These are phyloP conservation scores for Apteryx mantelli DNA, from an alignment of 2,113 vertebrate genomes.

Conservation along the genomic window DNA sequence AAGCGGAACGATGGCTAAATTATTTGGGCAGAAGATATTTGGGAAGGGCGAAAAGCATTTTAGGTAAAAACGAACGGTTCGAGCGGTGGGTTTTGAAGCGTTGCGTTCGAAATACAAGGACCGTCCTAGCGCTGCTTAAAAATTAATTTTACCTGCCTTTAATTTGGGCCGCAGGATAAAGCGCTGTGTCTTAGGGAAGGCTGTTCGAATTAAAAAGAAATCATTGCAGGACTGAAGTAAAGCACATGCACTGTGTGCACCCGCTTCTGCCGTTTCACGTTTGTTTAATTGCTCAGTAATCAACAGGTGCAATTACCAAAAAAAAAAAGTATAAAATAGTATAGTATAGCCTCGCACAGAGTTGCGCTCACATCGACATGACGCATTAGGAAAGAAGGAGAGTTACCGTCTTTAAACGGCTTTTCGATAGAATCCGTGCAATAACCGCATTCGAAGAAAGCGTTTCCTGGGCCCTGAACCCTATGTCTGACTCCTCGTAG, in stretches of 20 bases:
- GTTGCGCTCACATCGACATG: too few species aligned
- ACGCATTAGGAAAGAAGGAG: rapidly evolving
- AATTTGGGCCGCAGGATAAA: rapidly evolving
- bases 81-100: background rate
- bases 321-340: background rate
- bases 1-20: too few species aligned
- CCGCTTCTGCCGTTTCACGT: background rate
- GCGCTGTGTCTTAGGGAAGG: background rate
- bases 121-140: background rate
- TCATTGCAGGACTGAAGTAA: background rate
- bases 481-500: background rate
- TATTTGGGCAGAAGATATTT: too few species aligned
- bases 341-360: rapidly evolving
- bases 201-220: rapidly evolving
- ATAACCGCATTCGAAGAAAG: background rate
- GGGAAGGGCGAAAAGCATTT: too few species aligned
- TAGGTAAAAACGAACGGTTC: background rate
- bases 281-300: background rate
- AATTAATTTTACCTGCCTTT: background rate
- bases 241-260: background rate
- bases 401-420: background rate
- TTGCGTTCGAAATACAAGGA: background rate
- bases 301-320: rapidly evolving
- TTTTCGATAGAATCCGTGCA: background rate
- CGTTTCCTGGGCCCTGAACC: conserved; percentile 18